A percentile compares a stretch with the other conserved stretches of the same genome.
These are phyloP conservation scores for Nesogale talazaci DNA, from an alignment of 2,113 vertebrate genomes.

Conservation along the genomic window DNA sequence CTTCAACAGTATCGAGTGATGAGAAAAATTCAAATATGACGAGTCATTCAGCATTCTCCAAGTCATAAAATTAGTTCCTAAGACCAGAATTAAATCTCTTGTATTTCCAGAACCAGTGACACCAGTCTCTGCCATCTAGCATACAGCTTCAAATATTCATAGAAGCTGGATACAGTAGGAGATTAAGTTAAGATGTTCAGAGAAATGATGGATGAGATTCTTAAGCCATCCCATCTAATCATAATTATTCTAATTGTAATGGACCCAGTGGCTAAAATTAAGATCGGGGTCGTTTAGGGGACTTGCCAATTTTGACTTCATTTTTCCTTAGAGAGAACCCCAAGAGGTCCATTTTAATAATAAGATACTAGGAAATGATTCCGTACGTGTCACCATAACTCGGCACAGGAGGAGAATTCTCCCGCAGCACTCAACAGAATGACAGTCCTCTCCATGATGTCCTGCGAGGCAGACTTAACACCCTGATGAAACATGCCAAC, in stretches of 20 bases:
- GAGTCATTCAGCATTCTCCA: not conserved
- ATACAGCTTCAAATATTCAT: not conserved
- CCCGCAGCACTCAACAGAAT: not conserved
- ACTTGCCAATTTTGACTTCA: not conserved
- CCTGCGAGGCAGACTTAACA: not conserved
- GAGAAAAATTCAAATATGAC: not conserved
- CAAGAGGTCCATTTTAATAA: not conserved
- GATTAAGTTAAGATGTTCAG: not conserved
- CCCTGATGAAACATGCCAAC: not conserved
- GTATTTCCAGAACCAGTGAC: not conserved
- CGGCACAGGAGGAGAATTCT: not conserved
- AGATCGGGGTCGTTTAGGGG: not conserved
- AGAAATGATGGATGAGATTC: not conserved
- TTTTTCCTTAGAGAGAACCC: not conserved
- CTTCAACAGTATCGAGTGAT: not conserved
- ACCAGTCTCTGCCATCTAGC: not conserved
- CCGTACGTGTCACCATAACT: no score
- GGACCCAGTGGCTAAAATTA: not conserved
- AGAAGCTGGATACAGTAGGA: not conserved
- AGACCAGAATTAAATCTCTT: not conserved
- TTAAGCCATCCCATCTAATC: not conserved
- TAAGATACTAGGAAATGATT: not conserved
- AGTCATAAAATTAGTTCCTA: conserved; percentile 15
- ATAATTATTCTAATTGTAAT: not conserved
- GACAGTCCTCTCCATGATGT: not conserved